phyloP scores from a whole-genome alignment of 1,140 invertebrate species.

The Acromyrmex echinatior region DNA sequence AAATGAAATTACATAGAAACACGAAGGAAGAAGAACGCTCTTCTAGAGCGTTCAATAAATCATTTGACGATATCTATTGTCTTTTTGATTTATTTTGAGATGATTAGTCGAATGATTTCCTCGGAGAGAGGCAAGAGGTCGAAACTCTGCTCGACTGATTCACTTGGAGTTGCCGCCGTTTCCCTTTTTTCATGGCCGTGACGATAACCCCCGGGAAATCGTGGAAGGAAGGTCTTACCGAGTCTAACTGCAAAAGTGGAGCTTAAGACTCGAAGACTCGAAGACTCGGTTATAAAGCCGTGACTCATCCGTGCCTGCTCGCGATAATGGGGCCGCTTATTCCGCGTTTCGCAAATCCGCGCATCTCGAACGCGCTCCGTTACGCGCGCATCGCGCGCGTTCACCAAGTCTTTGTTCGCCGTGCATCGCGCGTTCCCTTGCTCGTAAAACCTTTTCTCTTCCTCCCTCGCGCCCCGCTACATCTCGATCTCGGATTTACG shows the following conservation, averaged over 20 bases:
- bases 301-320: slow-evolving; percentile 46
- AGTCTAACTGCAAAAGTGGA: slow-evolving; percentile 35
- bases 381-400: slow-evolving; percentile 7
- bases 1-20: too few relatives aligned
- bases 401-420: slow-evolving; percentile 25
- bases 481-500: neutral
- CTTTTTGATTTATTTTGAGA: too few relatives aligned
- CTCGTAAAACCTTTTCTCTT: neutral
- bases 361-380: slow-evolving; percentile 28
- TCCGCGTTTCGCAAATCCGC: slow-evolving; percentile 54
- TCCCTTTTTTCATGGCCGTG: neutral
- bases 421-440: neutral
- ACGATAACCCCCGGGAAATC: neutral
- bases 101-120: too few relatives aligned
- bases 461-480: neutral
- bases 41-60: too few relatives aligned
- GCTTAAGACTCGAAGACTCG: slow-evolving; percentile 7
- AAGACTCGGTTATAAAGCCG: slow-evolving; percentile 38
- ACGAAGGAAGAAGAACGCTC: too few relatives aligned
- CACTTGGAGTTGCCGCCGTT: neutral
- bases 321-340: slow-evolving; percentile 39
- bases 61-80: too few relatives aligned
- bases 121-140: neutral
- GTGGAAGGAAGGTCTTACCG: neutral
- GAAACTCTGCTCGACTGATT: neutral